Conservation (phyloP, 2,797 vertebrate species). For the Microctenopoma lineatum region DNA sequence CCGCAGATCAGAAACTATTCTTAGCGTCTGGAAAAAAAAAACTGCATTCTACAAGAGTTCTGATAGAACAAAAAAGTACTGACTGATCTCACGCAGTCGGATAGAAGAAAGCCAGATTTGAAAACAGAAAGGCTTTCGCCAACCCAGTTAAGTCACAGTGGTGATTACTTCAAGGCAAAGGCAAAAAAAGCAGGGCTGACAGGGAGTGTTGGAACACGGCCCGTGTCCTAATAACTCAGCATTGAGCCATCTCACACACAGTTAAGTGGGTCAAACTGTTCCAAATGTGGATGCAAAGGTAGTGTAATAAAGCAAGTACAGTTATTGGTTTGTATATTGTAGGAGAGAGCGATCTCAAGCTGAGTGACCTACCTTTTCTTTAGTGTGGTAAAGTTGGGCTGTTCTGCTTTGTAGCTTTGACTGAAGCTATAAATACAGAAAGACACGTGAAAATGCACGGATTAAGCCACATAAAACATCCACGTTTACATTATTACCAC, state of each 20-base stretch:
- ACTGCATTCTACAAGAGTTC: constrained; percentile 10
- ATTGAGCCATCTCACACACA: constrained; percentile 48
- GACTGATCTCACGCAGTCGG: constrained; percentile 26
- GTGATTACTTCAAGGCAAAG: constrained; percentile 62
- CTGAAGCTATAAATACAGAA: constrained; percentile 65
- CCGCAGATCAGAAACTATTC: constrained; percentile 13
- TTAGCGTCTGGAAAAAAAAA: constrained; percentile 3
- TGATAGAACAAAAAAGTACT: constrained; percentile 25
- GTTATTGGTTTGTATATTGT: constrained; percentile 30
- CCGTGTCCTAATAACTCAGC: constrained; percentile 66
- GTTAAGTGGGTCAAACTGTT: constrained; percentile 77
- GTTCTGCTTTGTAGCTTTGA: constrained; percentile 65
- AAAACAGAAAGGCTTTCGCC: constrained; percentile 32
- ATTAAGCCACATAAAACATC: not conserved
- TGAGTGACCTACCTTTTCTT: constrained; percentile 74
- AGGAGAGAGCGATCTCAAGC: constrained; percentile 18
- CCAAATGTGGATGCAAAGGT: constrained; percentile 67
- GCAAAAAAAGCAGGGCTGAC: constrained; percentile 46
- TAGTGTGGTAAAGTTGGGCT: constrained; percentile 49
- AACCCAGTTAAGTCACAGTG: constrained; percentile 66
- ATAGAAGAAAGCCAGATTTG: constrained; percentile 33
- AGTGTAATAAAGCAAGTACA: constrained; percentile 45
- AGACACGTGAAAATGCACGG: not conserved
- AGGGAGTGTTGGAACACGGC: constrained; percentile 55
- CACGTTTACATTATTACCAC: not conserved